These are phyloP conservation scores for Armadillidium nasatum DNA, from an alignment of 1,140 invertebrate genomes.

Conservation along the genomic window DNA sequence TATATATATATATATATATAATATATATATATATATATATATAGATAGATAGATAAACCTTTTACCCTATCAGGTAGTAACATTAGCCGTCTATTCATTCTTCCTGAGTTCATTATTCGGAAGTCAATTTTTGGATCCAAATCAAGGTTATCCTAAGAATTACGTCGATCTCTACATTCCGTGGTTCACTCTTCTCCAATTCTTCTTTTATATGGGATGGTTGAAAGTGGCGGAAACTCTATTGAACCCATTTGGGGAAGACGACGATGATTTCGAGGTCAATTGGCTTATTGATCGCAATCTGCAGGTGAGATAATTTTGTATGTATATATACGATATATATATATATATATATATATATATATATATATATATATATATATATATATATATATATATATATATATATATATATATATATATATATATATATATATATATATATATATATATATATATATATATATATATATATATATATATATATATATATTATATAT, in stretches of 20 bases:
- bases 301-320: too few relatives aligned
- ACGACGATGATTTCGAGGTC: slow-evolving; percentile 77
- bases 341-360: neutral
- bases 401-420: neutral
- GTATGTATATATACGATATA: too few relatives aligned
- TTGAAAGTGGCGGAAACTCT: slow-evolving; percentile 79
- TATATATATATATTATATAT: too few relatives aligned
- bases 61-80: slow-evolving; percentile 58
- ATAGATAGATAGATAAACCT: too few relatives aligned
- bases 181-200: slow-evolving; percentile 73
- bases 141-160: slow-evolving; percentile 59
- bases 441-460: neutral
- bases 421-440: neutral
- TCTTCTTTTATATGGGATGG: slow-evolving; percentile 86
- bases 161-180: slow-evolving; percentile 78
- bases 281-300: slow-evolving; percentile 87
- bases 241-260: slow-evolving; percentile 85
- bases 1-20: neutral
- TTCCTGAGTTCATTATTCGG: slow-evolving; percentile 55
- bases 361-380: neutral
- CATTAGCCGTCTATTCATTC: slow-evolving; percentile 57
- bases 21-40: too few relatives aligned
- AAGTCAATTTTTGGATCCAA: slow-evolving; percentile 54
- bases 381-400: neutral
- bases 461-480: neutral